Evolutionary conservation across 2,888 invertebrate species (phyloP), one percentile per base, ranked within the genome.

Genomic region (Pterobdella sp.): DNA sequence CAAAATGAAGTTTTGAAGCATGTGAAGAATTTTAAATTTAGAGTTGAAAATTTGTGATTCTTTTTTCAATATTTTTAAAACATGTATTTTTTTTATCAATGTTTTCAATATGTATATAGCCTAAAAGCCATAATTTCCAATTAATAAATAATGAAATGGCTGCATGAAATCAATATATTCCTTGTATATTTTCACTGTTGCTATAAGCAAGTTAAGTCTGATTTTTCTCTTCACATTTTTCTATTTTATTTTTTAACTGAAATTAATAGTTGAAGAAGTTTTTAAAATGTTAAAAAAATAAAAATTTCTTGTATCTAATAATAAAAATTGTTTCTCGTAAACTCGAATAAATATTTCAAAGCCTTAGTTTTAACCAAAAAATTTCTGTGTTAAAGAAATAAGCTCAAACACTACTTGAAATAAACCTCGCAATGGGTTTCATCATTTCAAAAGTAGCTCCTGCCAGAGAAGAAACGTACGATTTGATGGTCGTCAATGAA

Each of bases 401-500:
- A 42, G 7, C 7, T 18, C 7, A 14, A 14, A 42, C 10, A 7
- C 10, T 42, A 14, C 10, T 42, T 42, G 42, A 42, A 42, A 42
- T 32, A 69, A 32, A 1, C n/a, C n/a, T 3, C 7, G n/a, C 56
- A 60, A 71, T 71, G 71, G 71, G 71, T 2, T 71, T 71, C 32
- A 34, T 63, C n/a, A 31, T 60, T 4, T 71, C 71, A 10, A 71
- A 71, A 71, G 71, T 71, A 3, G 63, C 26, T 1, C 71, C 71
- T 7, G 22, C 31, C 52, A 49, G 72, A 68, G 72, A 72, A 31
- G 73, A 71, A 74, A 75, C 69, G n/a, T 76, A 74, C 70, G 65
- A 75, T 22, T 37, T 77, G 26, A 75, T 76, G 73, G 72, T 68
- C 0, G 36, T 78, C 26, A 76, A 76, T n/a, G 78, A 78, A 2